Base-by-base conservation (phyloP, 2,888 invertebrate genomes). In the Agrilus cyanescens region DNA sequence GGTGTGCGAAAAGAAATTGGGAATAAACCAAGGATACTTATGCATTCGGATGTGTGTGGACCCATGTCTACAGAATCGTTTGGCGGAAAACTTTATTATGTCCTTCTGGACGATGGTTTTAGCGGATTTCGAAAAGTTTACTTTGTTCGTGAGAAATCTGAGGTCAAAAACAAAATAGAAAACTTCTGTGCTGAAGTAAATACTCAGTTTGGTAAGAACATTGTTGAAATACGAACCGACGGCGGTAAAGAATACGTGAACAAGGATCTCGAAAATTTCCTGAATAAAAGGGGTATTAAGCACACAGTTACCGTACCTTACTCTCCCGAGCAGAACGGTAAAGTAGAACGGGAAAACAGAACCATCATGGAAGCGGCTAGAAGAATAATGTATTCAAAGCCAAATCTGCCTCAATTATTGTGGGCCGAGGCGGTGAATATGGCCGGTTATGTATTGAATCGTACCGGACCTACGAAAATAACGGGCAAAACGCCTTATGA, bases 171-270 rank as follows among this genome's bases (percentile, higher is more conserved):
- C 12, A 40, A 46, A 13, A 40, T 42, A 2, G 39, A 36, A 20
- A 15, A 20, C 30, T 43, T 47, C 38, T 44, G 45, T 16, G 40
- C 32, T 20, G 42, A 43, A 44, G 38, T 43, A 15, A 12, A 47
- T 41, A 52, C 46, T 18, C 41, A 39, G 8, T 53, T 53, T 40
- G 47, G 42, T 3, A 32, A 44, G 29, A 43, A 43, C 4, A 45
- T 53, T 7, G 51, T 49, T 41, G 47, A 49, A 41, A 30, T 55
- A 31, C 46, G 41, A 12, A 48, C 43, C 6, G 52, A 52, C 25
- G 50, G 50, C 7, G 53, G 51, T 2, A 46, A 14, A 32, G 53
- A 54, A 37, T 54, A 41, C 38, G 39, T 37, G 4, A 52, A 53
- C 44, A 37, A 40, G 29, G 25, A 39, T 1, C 32, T 52, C 5